Percentiles rank a stretch among this genome's conserved stretches.
These are phyloP conservation scores for Corythoichthys intestinalis DNA, from an alignment of 2,113 vertebrate genomes.

Conservation along the genomic window DNA sequence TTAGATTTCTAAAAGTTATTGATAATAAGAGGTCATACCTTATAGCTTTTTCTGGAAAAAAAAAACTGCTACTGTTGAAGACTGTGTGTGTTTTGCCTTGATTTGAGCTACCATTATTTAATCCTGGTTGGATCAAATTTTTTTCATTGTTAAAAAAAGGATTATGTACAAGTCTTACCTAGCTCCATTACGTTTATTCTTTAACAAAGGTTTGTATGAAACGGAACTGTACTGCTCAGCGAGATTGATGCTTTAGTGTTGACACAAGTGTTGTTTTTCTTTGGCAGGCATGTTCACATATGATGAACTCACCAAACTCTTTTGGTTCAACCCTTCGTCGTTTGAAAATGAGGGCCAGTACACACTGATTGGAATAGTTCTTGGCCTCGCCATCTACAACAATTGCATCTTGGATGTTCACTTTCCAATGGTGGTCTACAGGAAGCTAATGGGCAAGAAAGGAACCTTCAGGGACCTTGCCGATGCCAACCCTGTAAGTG, in stretches of 20 bases:
- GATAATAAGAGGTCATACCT: no score
- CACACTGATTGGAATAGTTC: conserved; percentile 95
- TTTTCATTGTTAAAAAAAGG: no score
- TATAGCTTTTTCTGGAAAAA: no score
- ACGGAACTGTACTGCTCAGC: not conserved
- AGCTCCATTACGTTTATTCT: not conserved
- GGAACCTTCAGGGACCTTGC: conserved; percentile 94
- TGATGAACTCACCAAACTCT: conserved; percentile 91
- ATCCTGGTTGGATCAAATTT: no score
- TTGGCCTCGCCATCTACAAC: conserved; percentile 97
- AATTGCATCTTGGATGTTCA: conserved; percentile 98
- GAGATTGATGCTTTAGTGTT: not conserved
- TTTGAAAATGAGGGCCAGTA: conserved; percentile 98
- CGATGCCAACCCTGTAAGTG: conserved; percentile 92
- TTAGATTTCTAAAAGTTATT: no score
- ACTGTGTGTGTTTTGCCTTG: no score
- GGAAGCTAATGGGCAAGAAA: conserved; percentile 98
- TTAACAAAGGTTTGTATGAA: not conserved
- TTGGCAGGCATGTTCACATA: conserved; percentile 96
- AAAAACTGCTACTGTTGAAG: no score
- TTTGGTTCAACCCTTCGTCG: conserved; percentile 98
- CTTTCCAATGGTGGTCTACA: conserved; percentile 99
- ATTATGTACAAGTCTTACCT: not conserved
- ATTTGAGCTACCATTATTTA: no score
- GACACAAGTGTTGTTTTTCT: not conserved